phyloP scores from a whole-genome alignment of 2,797 vertebrate genomes.

The Phalloptychus januarius region DNA sequence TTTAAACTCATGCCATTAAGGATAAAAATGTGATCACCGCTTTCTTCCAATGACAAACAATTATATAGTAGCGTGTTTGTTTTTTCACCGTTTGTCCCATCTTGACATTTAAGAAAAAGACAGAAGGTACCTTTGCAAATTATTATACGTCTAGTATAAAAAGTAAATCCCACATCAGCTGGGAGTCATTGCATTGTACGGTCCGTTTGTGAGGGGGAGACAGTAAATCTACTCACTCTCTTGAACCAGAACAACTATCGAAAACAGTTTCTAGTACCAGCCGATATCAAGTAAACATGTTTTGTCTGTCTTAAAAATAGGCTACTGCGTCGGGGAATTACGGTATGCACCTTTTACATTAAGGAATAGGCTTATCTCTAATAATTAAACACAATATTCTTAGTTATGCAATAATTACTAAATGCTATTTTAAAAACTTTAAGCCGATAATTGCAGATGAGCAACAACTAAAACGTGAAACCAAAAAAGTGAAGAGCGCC shows the following conservation, averaged over 20 bases:
- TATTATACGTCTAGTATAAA: not conserved
- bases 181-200: not conserved
- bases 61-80: not conserved
- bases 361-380: not conserved
- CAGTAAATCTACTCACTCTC: slow-evolving; percentile 4
- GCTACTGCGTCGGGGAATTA: not conserved
- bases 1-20: not conserved
- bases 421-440: not conserved
- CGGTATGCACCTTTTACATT: not conserved
- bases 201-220: not conserved
- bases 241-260: not conserved
- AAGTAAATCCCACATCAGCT: not conserved
- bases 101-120: not conserved
- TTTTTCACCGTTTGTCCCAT: not conserved
- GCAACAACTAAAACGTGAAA: not conserved
- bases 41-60: not conserved
- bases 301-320: not conserved
- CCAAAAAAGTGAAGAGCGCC: not conserved
- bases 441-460: not conserved
- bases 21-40: not conserved
- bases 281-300: not conserved
- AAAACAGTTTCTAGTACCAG: not conserved
- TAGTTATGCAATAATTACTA: not conserved
- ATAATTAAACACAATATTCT: not conserved
- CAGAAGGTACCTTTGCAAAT: not conserved